Evolutionary conservation across 2,113 vertebrate species (phyloP), one percentile per base, ranked within the genome.

Genomic region (Rhadina sibilatrix): DNA sequence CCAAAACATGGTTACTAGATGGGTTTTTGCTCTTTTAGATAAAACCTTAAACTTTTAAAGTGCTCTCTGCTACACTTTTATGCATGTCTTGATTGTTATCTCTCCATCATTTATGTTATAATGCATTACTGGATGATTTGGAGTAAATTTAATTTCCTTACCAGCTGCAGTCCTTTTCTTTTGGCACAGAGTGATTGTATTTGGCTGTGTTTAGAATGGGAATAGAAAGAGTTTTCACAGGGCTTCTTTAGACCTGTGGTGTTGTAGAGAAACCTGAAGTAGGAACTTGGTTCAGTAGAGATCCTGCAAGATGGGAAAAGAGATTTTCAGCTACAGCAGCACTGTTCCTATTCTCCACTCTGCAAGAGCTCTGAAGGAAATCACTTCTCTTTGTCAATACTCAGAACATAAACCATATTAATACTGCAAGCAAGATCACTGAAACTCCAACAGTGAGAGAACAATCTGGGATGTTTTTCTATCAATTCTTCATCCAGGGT

Each of bases 81-180:
- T 92, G 90, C 63, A 66, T 77, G 59, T 85, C 71, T 93, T 93
- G 93, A 93, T 96, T 68, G 59, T 94, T 95, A 85, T 93, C 83
- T 79, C 84, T 91, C 89, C 61, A 93, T 96, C 92, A 82, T 96
- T 97, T 91, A 76, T 89, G 72, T 81, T 95, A 47, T 77, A 92
- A 96, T 86, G 61, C 76, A 79, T 96, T 96, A 90, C 87, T 96
- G 84, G 92, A 87, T 96, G 86, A 88, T 93, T 77, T 89, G 91
- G 83, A 90, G 65, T 94, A 92, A 92, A 97, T 96, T 95, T 96
- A 96, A 97, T 97, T 97, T 97, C 95, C 95, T 93, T 94, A 95
- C 88, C 93, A 94, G 81, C 95, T 95, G 89, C 88, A 89, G 87
- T 68, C 79, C 89, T 91, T 93, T 96, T 89, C 85, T 96, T 93